Percentiles rank a stretch among this genome's conserved stretches.
Conservation (phyloP, 2,888 invertebrate genomes). For the Tetramorium bicarinatum region DNA sequence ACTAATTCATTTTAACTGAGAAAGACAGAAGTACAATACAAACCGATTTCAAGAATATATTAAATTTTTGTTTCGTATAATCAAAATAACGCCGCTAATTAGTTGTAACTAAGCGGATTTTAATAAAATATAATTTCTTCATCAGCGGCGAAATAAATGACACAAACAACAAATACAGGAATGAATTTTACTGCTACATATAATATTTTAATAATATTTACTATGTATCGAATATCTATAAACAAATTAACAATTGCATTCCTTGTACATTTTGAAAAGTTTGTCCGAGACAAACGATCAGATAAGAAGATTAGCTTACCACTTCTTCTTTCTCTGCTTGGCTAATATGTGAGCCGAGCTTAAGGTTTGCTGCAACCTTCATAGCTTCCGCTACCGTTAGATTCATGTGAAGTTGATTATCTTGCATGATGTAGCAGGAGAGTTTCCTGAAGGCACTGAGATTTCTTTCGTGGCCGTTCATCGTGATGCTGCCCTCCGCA, state of each 20-base stretch:
- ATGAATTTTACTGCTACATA: not conserved
- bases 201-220: not conserved
- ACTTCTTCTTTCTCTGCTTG: slow-evolving; percentile 93
- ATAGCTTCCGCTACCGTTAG: slow-evolving; percentile 97
- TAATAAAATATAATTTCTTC: not conserved
- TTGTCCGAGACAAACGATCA: not conserved
- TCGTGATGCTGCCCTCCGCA: slow-evolving; percentile 93
- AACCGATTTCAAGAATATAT: not conserved
- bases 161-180: not conserved
- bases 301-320: slow-evolving; percentile 88
- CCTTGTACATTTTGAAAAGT: not conserved
- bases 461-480: slow-evolving; percentile 94
- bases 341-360: slow-evolving; percentile 92
- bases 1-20: not conserved
- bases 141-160: not conserved
- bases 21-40: not conserved
- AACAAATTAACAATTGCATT: not conserved
- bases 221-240: not conserved
- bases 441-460: slow-evolving; percentile 95
- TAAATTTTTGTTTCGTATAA: not conserved
- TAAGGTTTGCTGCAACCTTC: slow-evolving; percentile 96
- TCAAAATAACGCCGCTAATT: slow-evolving; percentile 13
- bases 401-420: slow-evolving; percentile 96
- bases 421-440: slow-evolving; percentile 99
- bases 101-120: not conserved